Evolutionary conservation across 2,888 invertebrate species (phyloP).

Genomic region (Galeruca laticollis): DNA sequence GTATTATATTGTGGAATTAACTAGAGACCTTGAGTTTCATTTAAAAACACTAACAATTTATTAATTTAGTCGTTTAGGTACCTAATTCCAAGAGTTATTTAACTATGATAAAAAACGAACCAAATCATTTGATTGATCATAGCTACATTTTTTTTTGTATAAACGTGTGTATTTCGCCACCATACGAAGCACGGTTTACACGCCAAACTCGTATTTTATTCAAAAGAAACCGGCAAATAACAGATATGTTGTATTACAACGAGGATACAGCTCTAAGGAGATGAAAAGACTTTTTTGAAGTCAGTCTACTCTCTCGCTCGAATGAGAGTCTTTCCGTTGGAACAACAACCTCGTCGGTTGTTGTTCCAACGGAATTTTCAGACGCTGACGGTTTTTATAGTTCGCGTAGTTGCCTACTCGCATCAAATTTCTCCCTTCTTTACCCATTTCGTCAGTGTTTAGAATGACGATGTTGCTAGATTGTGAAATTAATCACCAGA

Average conservation of each 20-base stretch:
- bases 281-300: constrained; percentile 65
- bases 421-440: constrained; percentile 49
- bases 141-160: constrained; percentile 23
- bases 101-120: constrained; percentile 1
- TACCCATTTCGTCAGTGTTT: neutral
- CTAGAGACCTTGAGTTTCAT: too few relatives aligned
- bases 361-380: constrained; percentile 61
- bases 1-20: too few relatives aligned
- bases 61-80: neutral
- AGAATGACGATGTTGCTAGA: neutral
- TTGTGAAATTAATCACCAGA: neutral
- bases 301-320: constrained; percentile 57
- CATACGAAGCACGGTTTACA: constrained; percentile 42
- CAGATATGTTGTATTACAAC: constrained; percentile 66
- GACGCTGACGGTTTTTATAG: constrained; percentile 23
- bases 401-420: constrained; percentile 40
- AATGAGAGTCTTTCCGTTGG: constrained; percentile 61
- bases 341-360: constrained; percentile 62
- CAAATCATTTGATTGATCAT: constrained; percentile 17
- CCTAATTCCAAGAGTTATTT: neutral
- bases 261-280: constrained; percentile 59
- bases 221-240: constrained; percentile 63
- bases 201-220: constrained; percentile 53
- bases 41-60: too few relatives aligned
- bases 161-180: constrained; percentile 28